A percentile compares a stretch with the other conserved stretches of the same genome.
These are phyloP conservation scores for pig (Sus scrofa) DNA, from an alignment of 2,113 vertebrate genomes.

Conservation along the genomic window T2T-Sscrofa CM000819.6:113036501-113037000, in stretches of 20 bases:
- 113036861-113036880: neutral
- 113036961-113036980: neutral
- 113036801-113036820: neutral
- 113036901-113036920: neutral
- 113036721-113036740: neutral
- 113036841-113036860: neutral
- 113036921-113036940: neutral
- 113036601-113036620: neutral
- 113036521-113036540: accelerated
- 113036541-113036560: too few relatives aligned
- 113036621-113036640: too few relatives aligned
- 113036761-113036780: neutral
- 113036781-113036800: neutral
- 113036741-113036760: neutral
- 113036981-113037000: neutral
- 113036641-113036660: neutral
- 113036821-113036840: neutral
- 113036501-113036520: neutral
- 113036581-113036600: neutral
- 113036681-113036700: neutral
- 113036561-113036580: neutral
- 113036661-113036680: neutral
- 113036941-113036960: neutral
- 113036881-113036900: neutral
- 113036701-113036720: neutral